Evolutionary conservation across 2,113 vertebrate genomes (phyloP), one percentile per base, ranked within the genome.

Genomic region (Epinephelus lanceolatus): DNA sequence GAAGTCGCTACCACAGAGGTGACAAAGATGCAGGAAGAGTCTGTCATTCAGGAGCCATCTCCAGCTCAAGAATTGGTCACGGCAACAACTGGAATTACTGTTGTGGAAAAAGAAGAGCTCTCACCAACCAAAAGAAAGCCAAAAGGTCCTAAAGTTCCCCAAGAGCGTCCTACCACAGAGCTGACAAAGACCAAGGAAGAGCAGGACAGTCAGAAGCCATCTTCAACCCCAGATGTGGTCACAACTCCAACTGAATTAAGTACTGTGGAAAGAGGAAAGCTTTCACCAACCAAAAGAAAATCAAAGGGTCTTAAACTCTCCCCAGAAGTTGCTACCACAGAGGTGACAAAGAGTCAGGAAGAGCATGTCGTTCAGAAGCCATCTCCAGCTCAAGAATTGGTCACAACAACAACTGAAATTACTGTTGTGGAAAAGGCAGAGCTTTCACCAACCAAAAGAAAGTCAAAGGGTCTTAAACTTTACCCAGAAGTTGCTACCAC

Each of bases 1-100:
- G 42, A 77, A 33, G 21, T 1, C 49, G 0, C 67, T 11, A 1
- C 60, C 30, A 62, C 7, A 19, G 18, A 1, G 3, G 8, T 62
- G 30, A 62, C 5, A 73, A 15, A 37, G 14, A 51, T 9, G 0
- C 17, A 12, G 18, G n/a, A 40, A 2, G 42, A 69, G 19, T 0
- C 13, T 67, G 21, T 27, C 1, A 57, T 17, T 17, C 62, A 27
- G 55, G 25, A 30, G 18, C 9, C 67, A n/a, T 14, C 19, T 4
- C 37, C 55, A 59, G 2, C 19, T 25, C 6, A 8, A 52, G 6
- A 15, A 55, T 0, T 25, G 47, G 14, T 40, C 17, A 53, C 53
- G 3, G 3, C 49, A 68, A 0, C 40, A 73, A 49, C 11, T 60
- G 42, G 15, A 33, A 17, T 3, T 33, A 62, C 19, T 66, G 18